Evolutionary conservation across 2,888 invertebrate species (phyloP).

Genomic region (Nomada ferruginata): DNA sequence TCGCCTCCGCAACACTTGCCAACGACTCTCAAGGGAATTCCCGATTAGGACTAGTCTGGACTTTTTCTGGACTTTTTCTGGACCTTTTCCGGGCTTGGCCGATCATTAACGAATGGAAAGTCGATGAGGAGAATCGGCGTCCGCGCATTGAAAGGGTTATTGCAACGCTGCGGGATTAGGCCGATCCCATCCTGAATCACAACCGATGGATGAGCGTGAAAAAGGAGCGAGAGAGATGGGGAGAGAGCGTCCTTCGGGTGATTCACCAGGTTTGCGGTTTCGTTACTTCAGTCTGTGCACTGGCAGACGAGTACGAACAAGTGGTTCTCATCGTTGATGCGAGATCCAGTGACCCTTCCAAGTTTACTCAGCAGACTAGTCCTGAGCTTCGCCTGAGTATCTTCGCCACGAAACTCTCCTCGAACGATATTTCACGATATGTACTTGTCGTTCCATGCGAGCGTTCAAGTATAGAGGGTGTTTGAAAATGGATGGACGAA

Average conservation of each 20-base stretch:
- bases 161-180: slow-evolving; percentile 58
- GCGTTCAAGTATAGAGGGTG: too few relatives aligned
- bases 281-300: slow-evolving; percentile 60
- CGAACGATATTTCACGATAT: neutral
- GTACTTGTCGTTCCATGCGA: too few relatives aligned
- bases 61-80: slow-evolving; percentile 20
- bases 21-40: neutral
- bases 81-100: slow-evolving; percentile 1
- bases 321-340: slow-evolving; percentile 63
- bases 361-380: neutral
- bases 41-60: slow-evolving; percentile 21
- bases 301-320: slow-evolving; percentile 58
- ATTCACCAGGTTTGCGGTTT: slow-evolving; percentile 77
- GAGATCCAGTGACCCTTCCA: slow-evolving; percentile 35
- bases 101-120: neutral
- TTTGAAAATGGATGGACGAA: too few relatives aligned
- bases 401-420: neutral
- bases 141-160: slow-evolving; percentile 42
- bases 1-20: neutral
- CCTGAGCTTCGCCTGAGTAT: neutral
- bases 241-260: slow-evolving; percentile 74
- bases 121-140: slow-evolving; percentile 35
- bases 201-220: slow-evolving; percentile 46
- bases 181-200: slow-evolving; percentile 57
- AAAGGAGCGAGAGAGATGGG: slow-evolving; percentile 58